Base-by-base conservation (phyloP, 2,888 invertebrate species). In the Pachliopta kotzebuea region DNA sequence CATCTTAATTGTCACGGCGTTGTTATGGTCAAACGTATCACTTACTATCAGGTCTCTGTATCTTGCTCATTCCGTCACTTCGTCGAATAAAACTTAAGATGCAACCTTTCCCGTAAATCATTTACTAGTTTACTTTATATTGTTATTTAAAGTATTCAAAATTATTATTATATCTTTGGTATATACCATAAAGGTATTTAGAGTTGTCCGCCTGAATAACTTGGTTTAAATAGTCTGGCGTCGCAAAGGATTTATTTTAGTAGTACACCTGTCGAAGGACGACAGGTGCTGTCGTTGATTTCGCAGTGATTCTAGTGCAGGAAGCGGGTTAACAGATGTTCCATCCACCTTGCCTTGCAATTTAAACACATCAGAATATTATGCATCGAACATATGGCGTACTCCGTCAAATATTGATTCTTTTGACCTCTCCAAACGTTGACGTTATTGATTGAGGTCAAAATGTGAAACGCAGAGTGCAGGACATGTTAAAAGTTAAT, bases 271-370 rank as follows among this genome's bases (percentile, higher is more conserved):
- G 68, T 69, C 65, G 53, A 68, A 17, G 55, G 53, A 60, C 59
- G 77, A 77, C 87, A 88, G 86, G 87, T 90, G 88, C 73, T 65
- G 45, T n/a, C 80, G 80, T 83, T 84, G 88, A 86, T 89, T 88
- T 76, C 54, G 70, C 68, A 72, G 81, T 81, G 85, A 88, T 86
- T 88, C 77, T 67, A 74, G 71, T 72, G 66, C 70, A 74, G 73
- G 68, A 67, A 66, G 67, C 68, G 65, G 58, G 55, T 58, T 53
- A 62, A 79, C 90, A 90, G 89, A 86, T 90, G 90, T 75, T 69
- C 60, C 59, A 60, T 24, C 75, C 88, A 89, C 85, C 86, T 89
- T 87, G 80, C 76, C 62, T 71, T 73, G 71, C 67, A 60, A 60
- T 59, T 66, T 72, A 73, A 83, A 86, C 81, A 85, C 85, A 84